Base-by-base conservation (phyloP, 1,140 invertebrate species). In the Harlomillsia oculata region DNA sequence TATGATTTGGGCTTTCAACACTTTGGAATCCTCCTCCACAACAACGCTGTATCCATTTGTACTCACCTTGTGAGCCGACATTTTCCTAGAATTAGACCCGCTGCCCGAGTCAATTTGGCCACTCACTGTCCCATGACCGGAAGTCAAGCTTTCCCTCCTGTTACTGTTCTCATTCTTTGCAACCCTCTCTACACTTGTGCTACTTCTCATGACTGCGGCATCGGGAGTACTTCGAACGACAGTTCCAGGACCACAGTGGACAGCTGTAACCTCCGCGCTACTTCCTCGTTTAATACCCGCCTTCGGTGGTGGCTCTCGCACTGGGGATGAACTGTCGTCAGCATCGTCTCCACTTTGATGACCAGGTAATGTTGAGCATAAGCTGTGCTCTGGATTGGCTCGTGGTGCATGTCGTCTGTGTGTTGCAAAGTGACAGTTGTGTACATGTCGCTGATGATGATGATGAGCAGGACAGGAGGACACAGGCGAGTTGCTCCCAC, bases 121-220 rank as follows among this genome's bases (percentile, higher is more conserved):
- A 29, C 34, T 39, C 2, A 30, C 23, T 9, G 55, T 57, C 4
- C 55, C 55, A 34, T 34, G 37, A 1, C 55, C 55, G 3, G 55
- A 57, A 32, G 55, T 57, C 9, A 57, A 13, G 37, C 55, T 57
- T n/a, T 57, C 55, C 13, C 55, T 9, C 2, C 37, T 18, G 16
- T 11, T 49, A n/a, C 39, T 25, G 13, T 0, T 51, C 28, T 28
- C 32, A 29, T 23, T 40, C 11, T 23, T 40, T 36, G 32, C 32
- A 34, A n/a, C 32, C 9, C 9, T n/a, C 32, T 9, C 9, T n/a
- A n/a, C n/a, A n/a, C n/a, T n/a, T n/a, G n/a, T n/a, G n/a, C n/a
- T n/a, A n/a, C n/a, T n/a, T n/a, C n/a, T n/a, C n/a, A n/a, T n/a
- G n/a, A n/a, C n/a, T n/a, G n/a, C n/a, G n/a, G n/a, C 43, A 11